Base-by-base conservation (phyloP, 2,797 vertebrate species). In the Loris lydekkerianus region DNA sequence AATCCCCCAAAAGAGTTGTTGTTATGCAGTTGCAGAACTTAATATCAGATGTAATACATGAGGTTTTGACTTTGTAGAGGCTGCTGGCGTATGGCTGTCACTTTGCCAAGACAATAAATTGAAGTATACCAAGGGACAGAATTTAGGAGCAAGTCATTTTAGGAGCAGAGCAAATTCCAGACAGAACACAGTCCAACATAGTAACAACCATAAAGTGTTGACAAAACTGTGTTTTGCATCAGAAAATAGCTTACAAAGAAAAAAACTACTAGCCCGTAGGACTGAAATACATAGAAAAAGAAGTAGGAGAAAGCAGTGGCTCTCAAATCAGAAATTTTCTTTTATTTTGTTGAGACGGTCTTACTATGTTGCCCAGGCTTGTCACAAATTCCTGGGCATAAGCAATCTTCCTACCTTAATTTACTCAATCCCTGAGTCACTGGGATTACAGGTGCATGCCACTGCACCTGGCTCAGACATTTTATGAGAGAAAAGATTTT, bases 211-310 rank as follows among this genome's bases (percentile, higher is more conserved):
- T 3, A 1, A 72, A 81, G n/a, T 23, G 29, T 46, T 37, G 78
- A 82, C 17, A 67, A 87, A 81, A 61, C 65, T 23, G 23, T 67
- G 8, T 81, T 46, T 92, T 15, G 34, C 63, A 25, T 67, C 37
- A 10, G 61, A 90, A 86, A 87, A 91, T 0, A 93, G 75, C 23
- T 43, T 70, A 61, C 61, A 84, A 96, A 77, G 49, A 60, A 91
- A 40, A 40, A 78, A 86, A 34, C 34, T n/a, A 86, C 72, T 63
- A 63, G 5, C 29, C 18, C 34, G 15, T 21, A 20, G 34, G 14
- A 27, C 25, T 40, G 60, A 89, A 78, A 5, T 61, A 43, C 91
- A 91, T 0, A 69, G 70, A 56, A 61, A 92, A 89, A 85, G 61
- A 23, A 86, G 29, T 1, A 76, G 14, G 86, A 82, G 14, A 76